Conservation (phyloP, 2,113 vertebrate species). For the Pangasianodon gigas region DNA sequence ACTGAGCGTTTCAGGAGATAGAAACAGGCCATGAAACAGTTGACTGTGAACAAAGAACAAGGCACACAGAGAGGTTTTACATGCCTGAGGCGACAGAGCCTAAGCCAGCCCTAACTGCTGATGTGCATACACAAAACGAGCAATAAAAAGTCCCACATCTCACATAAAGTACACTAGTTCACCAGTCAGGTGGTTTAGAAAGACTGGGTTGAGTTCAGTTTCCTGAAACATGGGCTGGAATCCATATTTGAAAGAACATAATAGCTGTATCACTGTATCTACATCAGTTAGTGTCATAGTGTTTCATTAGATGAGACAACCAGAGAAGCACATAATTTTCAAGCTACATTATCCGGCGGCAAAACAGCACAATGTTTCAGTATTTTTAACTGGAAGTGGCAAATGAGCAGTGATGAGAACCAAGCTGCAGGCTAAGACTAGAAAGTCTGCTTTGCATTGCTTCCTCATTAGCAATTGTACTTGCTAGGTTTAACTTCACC, state of each 20-base stretch:
- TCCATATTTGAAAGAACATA: not conserved
- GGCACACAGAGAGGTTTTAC: conserved; percentile 4
- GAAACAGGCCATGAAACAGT: conserved; percentile 24
- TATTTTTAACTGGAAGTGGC: conserved; percentile 16
- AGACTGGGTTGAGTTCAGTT: not conserved
- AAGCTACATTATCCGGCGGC: conserved; percentile 1
- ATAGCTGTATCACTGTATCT: not conserved
- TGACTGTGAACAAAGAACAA: conserved; percentile 16
- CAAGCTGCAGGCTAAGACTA: not conserved
- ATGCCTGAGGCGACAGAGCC: not conserved
- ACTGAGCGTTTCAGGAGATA: not conserved
- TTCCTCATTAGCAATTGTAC: not conserved
- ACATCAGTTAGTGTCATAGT: conserved; percentile 2
- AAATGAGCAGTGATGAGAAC: conserved; percentile 16
- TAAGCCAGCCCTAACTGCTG: conserved; percentile 21
- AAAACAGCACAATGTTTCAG: conserved; percentile 2
- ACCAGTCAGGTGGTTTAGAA: not conserved
- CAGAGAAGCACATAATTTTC: conserved; percentile 2
- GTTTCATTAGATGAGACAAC: conserved; percentile 20
- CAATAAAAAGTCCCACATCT: conserved; percentile 25
- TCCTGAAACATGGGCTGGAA: not conserved
- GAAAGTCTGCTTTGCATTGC: conserved; percentile 3
- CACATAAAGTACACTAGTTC: not conserved
- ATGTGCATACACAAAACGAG: conserved; percentile 27
- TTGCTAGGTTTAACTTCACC: not conserved